Evolutionary conservation across 2,888 invertebrate genomes (phyloP).

Genomic region (Lasius fuliginosus): DNA sequence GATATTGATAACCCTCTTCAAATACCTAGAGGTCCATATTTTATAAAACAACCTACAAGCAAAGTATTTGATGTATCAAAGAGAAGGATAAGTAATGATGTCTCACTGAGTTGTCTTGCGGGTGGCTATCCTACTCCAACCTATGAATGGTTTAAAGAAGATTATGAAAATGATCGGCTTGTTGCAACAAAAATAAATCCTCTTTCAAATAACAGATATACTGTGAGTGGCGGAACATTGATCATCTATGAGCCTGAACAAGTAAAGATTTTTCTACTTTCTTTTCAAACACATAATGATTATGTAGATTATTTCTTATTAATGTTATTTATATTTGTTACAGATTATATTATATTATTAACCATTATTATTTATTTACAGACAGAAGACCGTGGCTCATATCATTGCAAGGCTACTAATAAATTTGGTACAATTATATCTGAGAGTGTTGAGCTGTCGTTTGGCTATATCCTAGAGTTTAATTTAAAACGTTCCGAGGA

Average conservation of each 20-base stretch:
- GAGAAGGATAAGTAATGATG: slow-evolving; percentile 90
- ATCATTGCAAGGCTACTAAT: slow-evolving; percentile 97
- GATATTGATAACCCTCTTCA: slow-evolving; percentile 93
- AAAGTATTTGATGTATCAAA: slow-evolving; percentile 94
- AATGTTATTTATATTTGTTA: slow-evolving; percentile 39
- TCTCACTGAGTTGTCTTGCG: slow-evolving; percentile 93
- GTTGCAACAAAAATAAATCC: slow-evolving; percentile 93
- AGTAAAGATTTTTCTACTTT: slow-evolving; percentile 75
- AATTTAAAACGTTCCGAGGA: slow-evolving; percentile 95
- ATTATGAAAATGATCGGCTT: slow-evolving; percentile 93
- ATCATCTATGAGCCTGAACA: slow-evolving; percentile 95
- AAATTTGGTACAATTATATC: slow-evolving; percentile 95
- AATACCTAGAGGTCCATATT: slow-evolving; percentile 95
- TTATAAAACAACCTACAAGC: slow-evolving; percentile 94
- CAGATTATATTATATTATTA: slow-evolving; percentile 23
- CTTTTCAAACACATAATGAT: slow-evolving; percentile 6
- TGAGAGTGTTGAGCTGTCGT: slow-evolving; percentile 94
- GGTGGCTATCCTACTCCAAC: slow-evolving; percentile 96
- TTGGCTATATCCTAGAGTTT: slow-evolving; percentile 96
- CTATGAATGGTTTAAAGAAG: slow-evolving; percentile 96
- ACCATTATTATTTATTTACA: slow-evolving; percentile 79
- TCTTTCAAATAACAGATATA: slow-evolving; percentile 91
- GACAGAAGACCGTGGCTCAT: slow-evolving; percentile 93
- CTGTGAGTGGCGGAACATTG: slow-evolving; percentile 96
- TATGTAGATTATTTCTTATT: slow-evolving; percentile 12